Base-by-base conservation (phyloP, 2,888 invertebrate genomes). In the Crioceris asparagi region DNA sequence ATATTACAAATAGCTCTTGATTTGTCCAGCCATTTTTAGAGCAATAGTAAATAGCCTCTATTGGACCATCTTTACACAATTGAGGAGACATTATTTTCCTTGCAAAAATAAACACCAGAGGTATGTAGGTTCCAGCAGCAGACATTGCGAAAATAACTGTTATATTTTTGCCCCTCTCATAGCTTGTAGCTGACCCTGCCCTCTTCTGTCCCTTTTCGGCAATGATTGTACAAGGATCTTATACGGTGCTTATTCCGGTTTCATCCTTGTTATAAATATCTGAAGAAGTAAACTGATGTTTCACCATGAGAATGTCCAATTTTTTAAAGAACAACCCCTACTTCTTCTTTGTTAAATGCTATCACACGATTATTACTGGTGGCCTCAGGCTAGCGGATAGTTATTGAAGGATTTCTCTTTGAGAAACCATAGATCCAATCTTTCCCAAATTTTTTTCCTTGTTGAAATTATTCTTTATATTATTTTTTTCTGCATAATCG, bases 101-200 rank as follows among this genome's bases (percentile, higher is more conserved):
- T 1, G 64, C 64, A 38, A 59, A 68, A 32, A 68, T 65, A 48
- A 67, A 65, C 63, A 68, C 63, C 3, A 65, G 66, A 4, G 66
- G 65, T 17, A 67, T 51, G 44, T 47, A 66, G 8, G 39, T 33
- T 8, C 65, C 60, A 30, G 60, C 51, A 45, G 59, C 57, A 49
- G 53, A 66, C 55, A 65, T 59, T 11, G 60, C 52, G 52, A 60
- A 65, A 32, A 64, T 31, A n/a, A 64, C 17, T 2, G 66, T 67
- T 2, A 65, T 58, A 29, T 58, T 54, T 41, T 49, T 49, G 53
- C 62, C 64, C 48, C 59, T 51, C 43, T 64, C 62, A 47, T 60
- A 52, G 43, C 59, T 62, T 18, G 63, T 63, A 2, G 61, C 50
- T 2, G 57, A 56, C 11, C 66, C 64, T 1, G 66, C 59, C 38